phyloP scores from a whole-genome alignment of 2,797 vertebrate species.

The Gymnocypris eckloni region DNA sequence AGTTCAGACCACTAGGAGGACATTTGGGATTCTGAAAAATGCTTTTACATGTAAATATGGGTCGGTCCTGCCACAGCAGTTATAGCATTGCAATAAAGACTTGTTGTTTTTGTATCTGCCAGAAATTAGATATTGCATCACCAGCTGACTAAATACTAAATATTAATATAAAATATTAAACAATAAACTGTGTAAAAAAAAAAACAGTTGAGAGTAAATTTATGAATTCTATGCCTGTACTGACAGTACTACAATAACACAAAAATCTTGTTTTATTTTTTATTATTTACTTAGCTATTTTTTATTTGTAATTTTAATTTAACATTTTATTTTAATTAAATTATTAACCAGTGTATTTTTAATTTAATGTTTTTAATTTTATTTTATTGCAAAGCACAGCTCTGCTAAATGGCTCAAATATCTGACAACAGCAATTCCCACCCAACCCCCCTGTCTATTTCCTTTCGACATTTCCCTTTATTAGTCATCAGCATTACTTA shows the following conservation, averaged over 20 bases:
- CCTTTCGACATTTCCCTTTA: not conserved
- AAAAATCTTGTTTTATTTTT: not conserved
- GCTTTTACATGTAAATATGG: not conserved
- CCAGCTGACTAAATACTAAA: not conserved
- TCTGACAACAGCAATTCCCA: too few species aligned
- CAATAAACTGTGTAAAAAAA: not conserved
- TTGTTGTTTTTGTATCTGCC: slow-evolving; percentile 26
- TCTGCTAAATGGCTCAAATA: not conserved
- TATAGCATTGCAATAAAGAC: slow-evolving; percentile 47
- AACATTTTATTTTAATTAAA: not conserved
- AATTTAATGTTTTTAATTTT: not conserved
- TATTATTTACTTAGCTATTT: not conserved
- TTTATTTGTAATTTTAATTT: not conserved
- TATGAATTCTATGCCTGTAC: not conserved
- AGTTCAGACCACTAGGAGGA: not conserved
- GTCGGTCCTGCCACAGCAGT: slow-evolving; percentile 25
- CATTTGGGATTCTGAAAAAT: not conserved
- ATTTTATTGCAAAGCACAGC: not conserved
- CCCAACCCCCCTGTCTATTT: not conserved
- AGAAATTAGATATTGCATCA: slow-evolving; percentile 38
- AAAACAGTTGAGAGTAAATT: not conserved
- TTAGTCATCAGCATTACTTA: not conserved
- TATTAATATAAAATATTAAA: too few species aligned
- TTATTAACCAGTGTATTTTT: not conserved
- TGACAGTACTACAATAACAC: not conserved